Conservation (phyloP, 2,113 vertebrate genomes). For the Bubalus kerabau region DNA sequence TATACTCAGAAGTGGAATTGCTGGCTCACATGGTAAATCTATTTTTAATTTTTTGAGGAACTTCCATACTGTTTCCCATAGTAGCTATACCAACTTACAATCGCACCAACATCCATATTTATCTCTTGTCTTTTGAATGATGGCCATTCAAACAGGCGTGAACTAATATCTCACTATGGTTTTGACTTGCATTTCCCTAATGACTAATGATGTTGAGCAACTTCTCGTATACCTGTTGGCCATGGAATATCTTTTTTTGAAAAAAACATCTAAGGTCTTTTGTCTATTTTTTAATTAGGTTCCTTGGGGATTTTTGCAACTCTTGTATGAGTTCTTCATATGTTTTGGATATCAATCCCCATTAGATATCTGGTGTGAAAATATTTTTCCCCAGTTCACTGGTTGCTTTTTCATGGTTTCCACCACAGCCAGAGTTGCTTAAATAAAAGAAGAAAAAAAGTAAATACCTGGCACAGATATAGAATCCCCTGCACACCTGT, state of each 20-base stretch:
- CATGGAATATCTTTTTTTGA: background rate
- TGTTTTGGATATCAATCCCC: background rate
- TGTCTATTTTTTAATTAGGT: background rate
- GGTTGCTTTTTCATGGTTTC: background rate
- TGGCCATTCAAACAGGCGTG: background rate
- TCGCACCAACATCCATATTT: background rate
- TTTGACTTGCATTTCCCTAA: background rate
- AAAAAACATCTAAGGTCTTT: background rate
- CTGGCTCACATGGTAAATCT: background rate
- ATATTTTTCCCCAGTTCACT: background rate
- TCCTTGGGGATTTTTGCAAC: background rate
- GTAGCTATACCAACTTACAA: background rate
- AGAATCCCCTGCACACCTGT: conserved; percentile 96
- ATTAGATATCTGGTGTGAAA: background rate
- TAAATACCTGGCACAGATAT: conserved; percentile 95
- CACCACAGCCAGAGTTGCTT: background rate
- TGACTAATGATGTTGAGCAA: background rate
- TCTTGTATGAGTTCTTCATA: background rate
- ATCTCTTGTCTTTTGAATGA: background rate
- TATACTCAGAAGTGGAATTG: background rate
- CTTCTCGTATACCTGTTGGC: background rate
- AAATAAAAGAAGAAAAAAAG: background rate
- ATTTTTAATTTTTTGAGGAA: background rate
- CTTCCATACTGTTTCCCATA: background rate
- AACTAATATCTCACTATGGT: background rate